phyloP scores from a whole-genome alignment of 2,113 vertebrate species.

The Ammodytes marinus region DNA sequence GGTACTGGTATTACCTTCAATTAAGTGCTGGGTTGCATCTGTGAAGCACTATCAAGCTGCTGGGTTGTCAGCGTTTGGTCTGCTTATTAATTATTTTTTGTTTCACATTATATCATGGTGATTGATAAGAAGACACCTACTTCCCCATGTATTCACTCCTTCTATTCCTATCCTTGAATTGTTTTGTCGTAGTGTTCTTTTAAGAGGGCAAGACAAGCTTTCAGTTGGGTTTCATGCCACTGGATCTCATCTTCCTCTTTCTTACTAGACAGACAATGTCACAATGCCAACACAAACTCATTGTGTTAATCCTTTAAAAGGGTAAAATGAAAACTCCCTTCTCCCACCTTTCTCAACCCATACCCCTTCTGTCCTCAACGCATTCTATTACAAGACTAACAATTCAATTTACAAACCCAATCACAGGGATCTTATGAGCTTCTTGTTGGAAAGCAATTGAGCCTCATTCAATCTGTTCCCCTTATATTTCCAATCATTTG shows the following conservation, averaged over 20 bases:
- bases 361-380: constrained; percentile 36
- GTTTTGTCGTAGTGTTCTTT: constrained; percentile 61
- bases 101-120: constrained; percentile 47
- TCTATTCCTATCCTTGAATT: constrained; percentile 30
- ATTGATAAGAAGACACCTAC: constrained; percentile 34
- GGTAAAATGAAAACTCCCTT: constrained; percentile 58
- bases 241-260: constrained; percentile 43
- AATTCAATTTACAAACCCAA: constrained; percentile 69
- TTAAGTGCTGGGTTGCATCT: constrained; percentile 62
- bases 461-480: constrained; percentile 47
- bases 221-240: constrained; percentile 64
- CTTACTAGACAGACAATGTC: constrained; percentile 66
- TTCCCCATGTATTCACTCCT: constrained; percentile 28
- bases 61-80: constrained; percentile 48
- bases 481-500: constrained; percentile 61
- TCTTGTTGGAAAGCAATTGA: constrained; percentile 55
- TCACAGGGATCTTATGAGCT: constrained; percentile 60
- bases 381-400: constrained; percentile 56
- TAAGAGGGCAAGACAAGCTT: constrained; percentile 56
- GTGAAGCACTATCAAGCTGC: constrained; percentile 58
- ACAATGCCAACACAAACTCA: constrained; percentile 68
- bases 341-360: constrained; percentile 55
- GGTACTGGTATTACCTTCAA: constrained; percentile 76
- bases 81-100: constrained; percentile 52
- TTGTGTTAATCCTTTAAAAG: constrained; percentile 70